Base-by-base conservation (phyloP, 2,888 invertebrate genomes). In the Nomada ruficornis region DNA sequence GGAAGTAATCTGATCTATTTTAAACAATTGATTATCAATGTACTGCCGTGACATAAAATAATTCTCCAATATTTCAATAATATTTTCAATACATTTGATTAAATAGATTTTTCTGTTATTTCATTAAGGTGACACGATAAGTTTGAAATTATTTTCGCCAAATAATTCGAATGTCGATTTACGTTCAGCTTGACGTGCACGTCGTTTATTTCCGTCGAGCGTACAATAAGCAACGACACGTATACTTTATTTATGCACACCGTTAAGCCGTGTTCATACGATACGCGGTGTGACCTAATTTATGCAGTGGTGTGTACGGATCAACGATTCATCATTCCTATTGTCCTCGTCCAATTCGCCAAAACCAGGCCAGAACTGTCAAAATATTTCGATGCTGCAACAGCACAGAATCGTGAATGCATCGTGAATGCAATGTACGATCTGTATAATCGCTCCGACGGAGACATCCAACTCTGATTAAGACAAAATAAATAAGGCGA, bases 221-320 rank as follows among this genome's bases (percentile, higher is more conserved):
- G 23, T 11, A 15, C 70, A 52, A 74, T 72, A 20, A 10, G 36
- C 81, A 62, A 29, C 44, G 69, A 69, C 75, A 72, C 65, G 77
- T 74, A 69, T 74, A 81, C 75, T 84, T 78, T 84, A 84, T 85
- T 85, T 85, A 83, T 80, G 81, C 76, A 80, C 84, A 70, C 68
- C 74, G 85, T 84, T 80, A 81, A 82, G 72, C 75, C 73, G 60
- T n/a, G 57, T 59, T 68, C 69, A 54, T 54, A 26, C 68, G 75
- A 80, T 62, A 68, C 69, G 71, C 62, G 44, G n/a, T 72, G 68
- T 76, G 72, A 65, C 62, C 80, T 84, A 87, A 87, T 87, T 87
- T 87, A 87, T 82, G 82, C 79, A 60, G 20, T 65, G 63, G 70
- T 69, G 81, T 81, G 75, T 68, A 60, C 75, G 82, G 77, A 86